phyloP scores from a whole-genome alignment of 2,888 invertebrate genomes.

The Gerosis bhagava region DNA sequence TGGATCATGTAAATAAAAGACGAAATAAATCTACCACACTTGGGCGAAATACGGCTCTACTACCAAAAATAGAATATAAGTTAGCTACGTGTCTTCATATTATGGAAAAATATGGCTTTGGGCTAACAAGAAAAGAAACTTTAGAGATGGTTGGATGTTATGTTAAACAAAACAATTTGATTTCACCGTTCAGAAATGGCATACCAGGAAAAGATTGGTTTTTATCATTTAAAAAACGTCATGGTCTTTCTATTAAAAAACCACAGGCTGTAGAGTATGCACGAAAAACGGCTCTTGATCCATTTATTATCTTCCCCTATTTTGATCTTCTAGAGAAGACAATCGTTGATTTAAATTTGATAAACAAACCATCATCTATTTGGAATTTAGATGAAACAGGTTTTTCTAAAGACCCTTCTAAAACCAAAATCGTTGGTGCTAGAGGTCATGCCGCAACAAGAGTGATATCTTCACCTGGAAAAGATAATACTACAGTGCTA shows the following conservation, averaged over 20 bases:
- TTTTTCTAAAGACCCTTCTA: conserved; percentile 32
- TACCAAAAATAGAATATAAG: conserved; percentile 28
- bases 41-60: background rate
- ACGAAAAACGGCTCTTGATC: background rate
- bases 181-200: conserved; percentile 42
- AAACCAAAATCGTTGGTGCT: conserved; percentile 36
- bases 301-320: conserved; percentile 29
- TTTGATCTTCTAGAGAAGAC: background rate
- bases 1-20: background rate
- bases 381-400: conserved; percentile 36
- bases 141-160: conserved; percentile 40
- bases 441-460: conserved; percentile 32
- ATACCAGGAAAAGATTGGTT: conserved; percentile 44
- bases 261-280: conserved; percentile 41
- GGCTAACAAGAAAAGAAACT: conserved; percentile 43
- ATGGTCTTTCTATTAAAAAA: conserved; percentile 47
- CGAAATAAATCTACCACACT: background rate
- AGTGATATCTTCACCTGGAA: conserved; percentile 35
- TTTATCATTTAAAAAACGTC: conserved; percentile 38
- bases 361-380: background rate
- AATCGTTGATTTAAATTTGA: background rate
- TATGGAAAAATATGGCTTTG: conserved; percentile 46
- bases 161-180: conserved; percentile 35
- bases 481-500: conserved; percentile 37
- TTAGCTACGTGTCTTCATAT: conserved; percentile 31